Evolutionary conservation across 2,797 vertebrate genomes (phyloP), one percentile per base, ranked within the genome.

Genomic region (Bovichtus variegatus): DNA sequence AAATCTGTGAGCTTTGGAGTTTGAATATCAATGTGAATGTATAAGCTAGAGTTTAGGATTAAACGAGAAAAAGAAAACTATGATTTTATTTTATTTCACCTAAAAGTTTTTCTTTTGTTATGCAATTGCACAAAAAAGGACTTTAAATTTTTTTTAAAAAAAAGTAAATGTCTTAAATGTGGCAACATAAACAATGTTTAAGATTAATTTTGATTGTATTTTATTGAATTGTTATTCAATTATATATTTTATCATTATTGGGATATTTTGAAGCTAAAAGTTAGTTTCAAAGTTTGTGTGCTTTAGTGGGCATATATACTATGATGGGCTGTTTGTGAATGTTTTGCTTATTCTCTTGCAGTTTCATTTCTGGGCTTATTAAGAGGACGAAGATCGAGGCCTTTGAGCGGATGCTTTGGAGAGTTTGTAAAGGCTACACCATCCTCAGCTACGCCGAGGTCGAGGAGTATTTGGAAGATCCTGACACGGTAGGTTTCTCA

Each of bases 351-450:
- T 71, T 69, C 6, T 83, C 66, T 76, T 60, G 0, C 81, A 99
- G 98, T 6, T 99, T 99, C 76, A 88, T 99, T 66, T 98, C 97
- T 18, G 98, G 98, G 1, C 95, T 99, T 57, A 96, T 99, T 89
- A 95, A 96, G 72, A 94, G 96, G 80, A 89, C 91, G 47, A 99
- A 96, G 92, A 95, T 98, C 0, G 96, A 98, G 87, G 97, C 97
- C 0, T 99, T 99, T 92, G 97, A 99, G 82, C 96, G 96, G 71
- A 99, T 99, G 97, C 91, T 99, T 23, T 99, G 98, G 98, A 93
- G 98, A 74, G 97, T 95, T 10, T 99, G 98, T 85, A 99, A 98
- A 94, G 98, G 98, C 29, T 99, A 97, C 82, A 99, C 97, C 44
- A 98, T 99, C 36, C 95, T 99, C 71, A 99, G 96, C 5, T 97